These are phyloP conservation scores for Sinopyrophorus schimmeli DNA, from an alignment of 2,888 invertebrate species.

Conservation along the genomic window DNA sequence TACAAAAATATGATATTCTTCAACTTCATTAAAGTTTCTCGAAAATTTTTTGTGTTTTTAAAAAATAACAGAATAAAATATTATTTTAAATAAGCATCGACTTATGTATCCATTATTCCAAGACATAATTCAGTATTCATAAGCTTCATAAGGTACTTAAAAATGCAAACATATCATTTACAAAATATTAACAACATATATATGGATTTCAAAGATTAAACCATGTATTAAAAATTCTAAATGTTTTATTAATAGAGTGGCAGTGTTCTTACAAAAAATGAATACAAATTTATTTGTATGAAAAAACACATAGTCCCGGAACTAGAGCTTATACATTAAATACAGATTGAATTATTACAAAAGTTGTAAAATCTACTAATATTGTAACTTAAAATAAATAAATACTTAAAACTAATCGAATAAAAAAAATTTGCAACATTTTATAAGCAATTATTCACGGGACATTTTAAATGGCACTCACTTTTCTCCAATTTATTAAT, in stretches of 20 bases:
- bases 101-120: no score
- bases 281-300: background rate
- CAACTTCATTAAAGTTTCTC: no score
- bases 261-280: background rate
- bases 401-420: constrained; percentile 23
- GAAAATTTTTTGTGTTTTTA: no score
- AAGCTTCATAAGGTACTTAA: no score
- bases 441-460: constrained; percentile 39
- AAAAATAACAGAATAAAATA: no score
- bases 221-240: no score
- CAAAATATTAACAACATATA: no score
- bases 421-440: constrained; percentile 3
- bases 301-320: constrained; percentile 25
- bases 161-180: no score
- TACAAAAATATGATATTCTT: no score
- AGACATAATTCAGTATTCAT: no score
- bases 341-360: constrained; percentile 9
- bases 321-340: constrained; percentile 34
- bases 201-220: no score
- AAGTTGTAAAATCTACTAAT: constrained; percentile 7
- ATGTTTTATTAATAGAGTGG: constrained; percentile 4
- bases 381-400: constrained; percentile 16
- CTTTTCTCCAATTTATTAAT: constrained; percentile 13
- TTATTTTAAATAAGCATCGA: no score
- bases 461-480: constrained; percentile 27